Conservation (phyloP, 2,797 vertebrate genomes). For the Urosaurus nigricauda region DNA sequence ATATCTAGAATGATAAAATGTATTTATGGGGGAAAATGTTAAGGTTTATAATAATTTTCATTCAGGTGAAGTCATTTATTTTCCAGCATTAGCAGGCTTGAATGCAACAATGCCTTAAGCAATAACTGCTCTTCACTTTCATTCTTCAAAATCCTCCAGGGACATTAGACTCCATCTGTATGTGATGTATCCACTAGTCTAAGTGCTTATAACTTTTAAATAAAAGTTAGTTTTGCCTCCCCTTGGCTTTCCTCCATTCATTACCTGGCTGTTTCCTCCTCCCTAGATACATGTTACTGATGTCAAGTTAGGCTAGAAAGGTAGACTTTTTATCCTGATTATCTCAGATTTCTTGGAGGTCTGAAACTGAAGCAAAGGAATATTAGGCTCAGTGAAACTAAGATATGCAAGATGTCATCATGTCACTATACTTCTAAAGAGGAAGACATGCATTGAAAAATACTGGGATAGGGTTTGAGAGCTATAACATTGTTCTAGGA, state of each 20-base stretch:
- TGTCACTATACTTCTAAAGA: background rate
- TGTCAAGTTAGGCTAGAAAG: background rate
- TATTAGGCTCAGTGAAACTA: background rate
- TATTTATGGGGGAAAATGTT: constrained; percentile 50
- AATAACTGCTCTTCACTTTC: constrained; percentile 12
- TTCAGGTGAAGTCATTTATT: constrained; percentile 12
- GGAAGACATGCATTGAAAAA: background rate
- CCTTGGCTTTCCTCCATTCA: background rate
- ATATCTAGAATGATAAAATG: constrained; percentile 28
- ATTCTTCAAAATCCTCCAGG: constrained; percentile 15
- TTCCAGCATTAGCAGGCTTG: constrained; percentile 16
- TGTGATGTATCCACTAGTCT: constrained; percentile 19
- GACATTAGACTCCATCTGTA: constrained; percentile 30
- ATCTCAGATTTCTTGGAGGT: too few relatives aligned
- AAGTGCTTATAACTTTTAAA: constrained; percentile 19
- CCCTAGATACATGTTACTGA: background rate
- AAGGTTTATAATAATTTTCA: constrained; percentile 15
- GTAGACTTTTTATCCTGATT: background rate
- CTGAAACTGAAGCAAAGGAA: background rate
- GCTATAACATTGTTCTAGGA: background rate
- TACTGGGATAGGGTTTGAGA: background rate
- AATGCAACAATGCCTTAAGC: constrained; percentile 32
- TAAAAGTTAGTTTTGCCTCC: background rate
- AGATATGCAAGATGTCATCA: background rate
- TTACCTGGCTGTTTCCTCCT: background rate